Evolutionary conservation across 1,140 invertebrate genomes (phyloP).

Genomic region (Euwallacea fornicatus): DNA sequence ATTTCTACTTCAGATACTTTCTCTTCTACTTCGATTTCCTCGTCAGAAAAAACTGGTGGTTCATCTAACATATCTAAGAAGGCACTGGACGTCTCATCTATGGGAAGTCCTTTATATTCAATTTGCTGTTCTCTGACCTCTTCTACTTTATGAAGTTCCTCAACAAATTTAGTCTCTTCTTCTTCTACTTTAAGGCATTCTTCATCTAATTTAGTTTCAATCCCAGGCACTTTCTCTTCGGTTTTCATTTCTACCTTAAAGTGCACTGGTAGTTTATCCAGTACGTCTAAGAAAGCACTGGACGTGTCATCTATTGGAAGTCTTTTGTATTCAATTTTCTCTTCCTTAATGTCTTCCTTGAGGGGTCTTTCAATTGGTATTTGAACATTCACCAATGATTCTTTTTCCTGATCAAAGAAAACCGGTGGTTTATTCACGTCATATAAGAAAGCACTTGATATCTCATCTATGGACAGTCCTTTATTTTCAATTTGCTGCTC

Average conservation of each 20-base stretch:
- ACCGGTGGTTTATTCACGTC: constrained; percentile 58
- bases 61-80: constrained; percentile 61
- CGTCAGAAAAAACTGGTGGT: constrained; percentile 53
- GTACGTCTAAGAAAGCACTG: constrained; percentile 57
- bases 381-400: too few species aligned
- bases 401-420: constrained; percentile 41
- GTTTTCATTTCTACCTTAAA: constrained; percentile 35
- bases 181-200: too few species aligned
- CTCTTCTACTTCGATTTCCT: constrained; percentile 1
- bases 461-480: constrained; percentile 56
- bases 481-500: constrained; percentile 47
- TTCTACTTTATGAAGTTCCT: not conserved
- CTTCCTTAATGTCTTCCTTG: not conserved
- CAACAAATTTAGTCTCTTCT: too few species aligned
- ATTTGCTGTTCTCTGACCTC: constrained; percentile 11
- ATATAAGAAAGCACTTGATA: constrained; percentile 57
- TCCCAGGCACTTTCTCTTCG: not conserved
- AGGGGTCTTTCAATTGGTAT: not conserved
- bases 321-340: constrained; percentile 50
- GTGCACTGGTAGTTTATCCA: constrained; percentile 57
- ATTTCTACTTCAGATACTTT: not conserved
- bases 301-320: constrained; percentile 57
- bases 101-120: constrained; percentile 54
- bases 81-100: constrained; percentile 56
- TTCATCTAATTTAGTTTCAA: not conserved